phyloP scores from a whole-genome alignment of 2,888 invertebrate species.

The Acanthoscelides obtectus region DNA sequence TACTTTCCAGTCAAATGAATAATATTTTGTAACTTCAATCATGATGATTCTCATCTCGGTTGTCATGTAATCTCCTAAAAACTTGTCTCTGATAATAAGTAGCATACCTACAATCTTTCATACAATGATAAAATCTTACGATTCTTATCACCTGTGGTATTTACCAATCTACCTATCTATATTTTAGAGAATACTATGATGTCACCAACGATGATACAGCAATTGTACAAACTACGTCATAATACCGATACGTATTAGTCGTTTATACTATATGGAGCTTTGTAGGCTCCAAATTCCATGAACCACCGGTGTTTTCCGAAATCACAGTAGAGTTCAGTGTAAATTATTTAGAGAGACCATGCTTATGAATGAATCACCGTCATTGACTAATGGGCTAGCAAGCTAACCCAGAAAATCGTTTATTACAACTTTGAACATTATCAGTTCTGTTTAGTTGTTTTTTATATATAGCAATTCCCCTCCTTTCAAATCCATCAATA shows the following conservation, averaged over 20 bases:
- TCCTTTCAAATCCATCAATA: too few species aligned
- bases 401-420: too few species aligned
- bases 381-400: too few species aligned
- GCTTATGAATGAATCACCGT: not conserved
- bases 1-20: too few species aligned
- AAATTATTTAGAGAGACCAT: not conserved
- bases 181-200: not conserved
- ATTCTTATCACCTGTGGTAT: not conserved
- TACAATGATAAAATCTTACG: not conserved
- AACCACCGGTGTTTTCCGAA: not conserved
- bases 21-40: too few species aligned
- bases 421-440: too few species aligned
- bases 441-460: too few species aligned
- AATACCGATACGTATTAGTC: not conserved
- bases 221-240: not conserved
- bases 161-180: not conserved
- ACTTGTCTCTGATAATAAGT: too few species aligned
- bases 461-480: too few species aligned
- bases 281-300: not conserved
- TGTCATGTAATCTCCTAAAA: too few species aligned
- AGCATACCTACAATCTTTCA: too few species aligned
- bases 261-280: not conserved
- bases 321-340: not conserved
- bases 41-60: too few species aligned
- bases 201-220: not conserved